These are phyloP conservation scores for Sycobia sp. DNA, from an alignment of 1,140 invertebrate genomes.

Conservation along the genomic window DNA sequence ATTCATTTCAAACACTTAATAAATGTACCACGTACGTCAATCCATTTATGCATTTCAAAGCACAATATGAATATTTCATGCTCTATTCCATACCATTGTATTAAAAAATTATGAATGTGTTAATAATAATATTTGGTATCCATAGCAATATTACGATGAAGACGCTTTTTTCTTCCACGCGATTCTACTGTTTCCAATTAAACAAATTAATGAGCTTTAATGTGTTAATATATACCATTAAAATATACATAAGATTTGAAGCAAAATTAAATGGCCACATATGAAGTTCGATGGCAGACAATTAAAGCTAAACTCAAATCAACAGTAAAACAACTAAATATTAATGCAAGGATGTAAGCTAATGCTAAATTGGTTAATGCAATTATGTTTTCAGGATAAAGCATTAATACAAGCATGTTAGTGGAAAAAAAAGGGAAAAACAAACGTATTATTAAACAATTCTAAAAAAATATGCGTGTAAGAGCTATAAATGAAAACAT, in stretches of 20 bases:
- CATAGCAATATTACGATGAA: not conserved
- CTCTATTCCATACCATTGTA: no score
- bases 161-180: not conserved
- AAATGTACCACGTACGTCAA: no score
- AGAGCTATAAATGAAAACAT: conserved; percentile 32
- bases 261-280: conserved; percentile 29
- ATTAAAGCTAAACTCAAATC: conserved; percentile 47
- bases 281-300: conserved; percentile 37
- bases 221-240: not conserved
- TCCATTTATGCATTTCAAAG: no score
- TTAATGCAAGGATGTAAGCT: conserved; percentile 43
- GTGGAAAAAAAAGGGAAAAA: conserved; percentile 46
- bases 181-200: not conserved
- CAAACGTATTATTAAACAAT: conserved; percentile 47
- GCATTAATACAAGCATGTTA: conserved; percentile 41
- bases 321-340: conserved; percentile 48
- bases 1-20: no score
- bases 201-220: not conserved
- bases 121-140: no score
- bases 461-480: conserved; percentile 27
- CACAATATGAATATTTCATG: no score
- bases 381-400: conserved; percentile 32
- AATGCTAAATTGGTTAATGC: conserved; percentile 42
- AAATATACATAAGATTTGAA: not conserved
- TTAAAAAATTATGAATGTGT: no score